Conservation (phyloP, 2,113 vertebrate genomes). For the Hypomesus transpacificus region DNA sequence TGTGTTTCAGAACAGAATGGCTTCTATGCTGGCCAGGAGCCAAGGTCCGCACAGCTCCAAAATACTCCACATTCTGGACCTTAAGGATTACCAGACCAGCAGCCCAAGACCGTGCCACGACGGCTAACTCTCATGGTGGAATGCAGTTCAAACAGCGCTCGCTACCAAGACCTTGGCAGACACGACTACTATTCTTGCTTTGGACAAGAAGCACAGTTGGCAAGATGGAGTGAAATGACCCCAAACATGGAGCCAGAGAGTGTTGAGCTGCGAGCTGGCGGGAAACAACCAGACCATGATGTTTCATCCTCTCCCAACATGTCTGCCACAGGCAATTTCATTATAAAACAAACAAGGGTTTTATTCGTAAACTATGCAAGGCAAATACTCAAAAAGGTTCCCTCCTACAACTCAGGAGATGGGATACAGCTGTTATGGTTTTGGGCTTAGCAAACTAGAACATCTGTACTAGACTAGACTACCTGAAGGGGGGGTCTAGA, state of each 20-base stretch:
- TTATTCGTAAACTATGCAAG: slow-evolving; percentile 39
- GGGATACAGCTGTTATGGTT: no score
- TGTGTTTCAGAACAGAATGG: slow-evolving; percentile 48
- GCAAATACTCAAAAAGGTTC: background rate
- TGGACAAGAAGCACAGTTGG: slow-evolving; percentile 21
- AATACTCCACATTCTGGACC: slow-evolving; percentile 35
- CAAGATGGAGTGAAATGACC: slow-evolving; percentile 38
- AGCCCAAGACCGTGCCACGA: slow-evolving; percentile 25
- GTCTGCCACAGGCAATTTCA: no score
- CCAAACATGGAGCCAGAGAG: slow-evolving; percentile 33
- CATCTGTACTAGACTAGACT: no score
- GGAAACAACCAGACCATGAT: slow-evolving; percentile 48
- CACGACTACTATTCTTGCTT: slow-evolving; percentile 27
- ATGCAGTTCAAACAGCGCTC: slow-evolving; percentile 24
- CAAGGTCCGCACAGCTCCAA: slow-evolving; percentile 45
- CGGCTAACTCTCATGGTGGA: slow-evolving; percentile 19
- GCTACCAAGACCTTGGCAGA: slow-evolving; percentile 6
- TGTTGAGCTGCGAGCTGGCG: slow-evolving; percentile 33
- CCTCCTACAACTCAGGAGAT: no score
- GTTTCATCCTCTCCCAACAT: slow-evolving; percentile 36
- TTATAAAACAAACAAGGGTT: slow-evolving; percentile 27
- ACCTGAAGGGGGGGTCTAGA: no score
- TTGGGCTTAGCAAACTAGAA: no score
- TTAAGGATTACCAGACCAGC: slow-evolving; percentile 14
- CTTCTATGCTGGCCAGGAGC: slow-evolving; percentile 53